Percentiles rank a stretch among this genome's conserved stretches.
Conservation (phyloP, 2,888 invertebrate genomes). For the Epistrophella euchroma region DNA sequence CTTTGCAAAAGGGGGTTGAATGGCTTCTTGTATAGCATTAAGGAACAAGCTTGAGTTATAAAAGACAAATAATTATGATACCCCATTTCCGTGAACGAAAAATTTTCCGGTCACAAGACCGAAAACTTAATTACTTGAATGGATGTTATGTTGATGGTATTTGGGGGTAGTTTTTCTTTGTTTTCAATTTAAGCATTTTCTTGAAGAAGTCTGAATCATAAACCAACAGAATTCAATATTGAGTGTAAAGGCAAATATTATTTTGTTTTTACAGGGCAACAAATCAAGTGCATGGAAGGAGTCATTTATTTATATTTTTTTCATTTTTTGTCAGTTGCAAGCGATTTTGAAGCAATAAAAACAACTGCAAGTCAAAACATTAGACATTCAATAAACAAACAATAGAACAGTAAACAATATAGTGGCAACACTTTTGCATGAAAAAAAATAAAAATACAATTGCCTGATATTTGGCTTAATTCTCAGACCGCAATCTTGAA, state of each 20-base stretch:
- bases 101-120: constrained; percentile 77
- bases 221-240: constrained; percentile 59
- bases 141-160: constrained; percentile 38
- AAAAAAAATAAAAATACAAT: too few species aligned
- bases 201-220: constrained; percentile 46
- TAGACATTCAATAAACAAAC: too few species aligned
- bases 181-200: constrained; percentile 1
- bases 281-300: neutral
- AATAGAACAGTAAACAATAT: too few species aligned
- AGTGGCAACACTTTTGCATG: too few species aligned
- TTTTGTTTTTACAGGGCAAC: neutral
- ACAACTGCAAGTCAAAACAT: too few species aligned
- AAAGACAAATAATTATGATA: constrained; percentile 77
- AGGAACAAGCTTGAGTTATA: constrained; percentile 67
- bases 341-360: too few species aligned
- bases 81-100: constrained; percentile 59
- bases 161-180: constrained; percentile 6
- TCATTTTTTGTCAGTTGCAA: too few species aligned
- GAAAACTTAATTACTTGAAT: constrained; percentile 76
- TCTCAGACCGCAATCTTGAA: too few species aligned
- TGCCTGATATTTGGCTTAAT: too few species aligned
- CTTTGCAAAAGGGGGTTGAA: constrained; percentile 17
- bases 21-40: constrained; percentile 12
- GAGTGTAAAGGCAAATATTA: constrained; percentile 1
- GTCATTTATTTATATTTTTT: neutral